Base-by-base conservation (phyloP, 2,113 vertebrate genomes). In the Pelecanoides urinatrix region DNA sequence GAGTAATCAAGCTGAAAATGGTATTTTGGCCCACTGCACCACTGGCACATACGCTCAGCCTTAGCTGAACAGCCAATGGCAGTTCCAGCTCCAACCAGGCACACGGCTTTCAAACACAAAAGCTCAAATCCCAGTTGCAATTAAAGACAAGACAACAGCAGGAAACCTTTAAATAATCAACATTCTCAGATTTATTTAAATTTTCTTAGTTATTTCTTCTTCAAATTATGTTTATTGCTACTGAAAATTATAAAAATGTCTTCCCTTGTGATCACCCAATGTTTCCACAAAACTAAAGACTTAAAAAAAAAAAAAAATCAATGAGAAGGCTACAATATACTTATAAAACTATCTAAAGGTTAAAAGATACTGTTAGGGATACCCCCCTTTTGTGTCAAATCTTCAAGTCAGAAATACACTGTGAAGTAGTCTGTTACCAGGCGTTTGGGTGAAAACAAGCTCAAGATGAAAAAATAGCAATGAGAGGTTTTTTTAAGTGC, bases 21-120 rank as follows among this genome's bases (percentile, higher is more conserved):
- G 29, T 2, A 2, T 11, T 59, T 34, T 58, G 52, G 67, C 34
- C 6, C 45, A 52, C 38, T 38, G 23, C 53, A 29, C 18, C 34
- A 16, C 36, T 38, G 14, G 49, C 3, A 3, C 40, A 47, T n/a
- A 23, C 0, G 1, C 29, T 49, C 40, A 34, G 30, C 42, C 42
- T 44, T 30, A 49, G 40, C 29, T 62, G 42, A 45, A 42, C 7
- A 34, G 36, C 30, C 42, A 42, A 6, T 10, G 25, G 40, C n/a
- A 56, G 66, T 40, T 71, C 65, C 59, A 65, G 9, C 20, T 73
- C 50, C n/a, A 65, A 50, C 7, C 29, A 56, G 50, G 25, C 44
- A 65, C 6, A 6, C 13, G 26, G 32, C 36, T 44, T 63, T 81
- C 58, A 56, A 85, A 56, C 29, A 30, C 47, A 34, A 52, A 40